These are phyloP conservation scores for Drosophila meridiana DNA, from an alignment of 2,888 invertebrate genomes.

Conservation along the genomic window DNA sequence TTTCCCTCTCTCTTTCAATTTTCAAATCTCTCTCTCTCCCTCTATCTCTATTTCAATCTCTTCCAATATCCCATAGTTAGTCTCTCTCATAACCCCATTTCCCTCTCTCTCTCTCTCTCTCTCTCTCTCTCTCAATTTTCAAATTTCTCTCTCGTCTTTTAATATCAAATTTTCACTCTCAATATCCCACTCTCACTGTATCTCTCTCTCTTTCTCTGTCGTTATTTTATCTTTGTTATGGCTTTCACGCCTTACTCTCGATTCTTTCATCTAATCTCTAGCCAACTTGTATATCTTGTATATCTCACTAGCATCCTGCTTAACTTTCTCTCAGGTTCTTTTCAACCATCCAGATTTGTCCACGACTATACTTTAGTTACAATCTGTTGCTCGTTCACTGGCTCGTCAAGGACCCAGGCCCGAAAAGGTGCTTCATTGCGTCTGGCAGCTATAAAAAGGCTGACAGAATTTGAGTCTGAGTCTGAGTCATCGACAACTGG, in stretches of 20 bases:
- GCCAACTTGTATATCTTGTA: background rate
- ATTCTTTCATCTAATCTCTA: background rate
- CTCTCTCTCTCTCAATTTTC: background rate
- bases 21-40: background rate
- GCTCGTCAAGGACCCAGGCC: conserved; percentile 4
- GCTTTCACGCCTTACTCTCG: background rate
- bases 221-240: too few species aligned
- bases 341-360: background rate
- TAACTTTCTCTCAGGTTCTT: background rate
- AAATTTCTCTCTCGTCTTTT: background rate
- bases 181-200: background rate
- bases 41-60: too few species aligned
- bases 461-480: background rate
- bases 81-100: background rate
- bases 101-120: background rate
- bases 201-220: background rate
- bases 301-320: background rate
- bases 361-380: background rate
- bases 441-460: conserved; percentile 21
- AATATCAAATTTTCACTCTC: background rate
- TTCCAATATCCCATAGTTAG: too few species aligned
- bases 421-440: conserved; percentile 9
- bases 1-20: too few species aligned
- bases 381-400: conserved; percentile 24
- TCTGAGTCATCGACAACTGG: conserved; percentile 30